Conservation (phyloP, 2,888 invertebrate genomes). For the Pyrgus malvae region DNA sequence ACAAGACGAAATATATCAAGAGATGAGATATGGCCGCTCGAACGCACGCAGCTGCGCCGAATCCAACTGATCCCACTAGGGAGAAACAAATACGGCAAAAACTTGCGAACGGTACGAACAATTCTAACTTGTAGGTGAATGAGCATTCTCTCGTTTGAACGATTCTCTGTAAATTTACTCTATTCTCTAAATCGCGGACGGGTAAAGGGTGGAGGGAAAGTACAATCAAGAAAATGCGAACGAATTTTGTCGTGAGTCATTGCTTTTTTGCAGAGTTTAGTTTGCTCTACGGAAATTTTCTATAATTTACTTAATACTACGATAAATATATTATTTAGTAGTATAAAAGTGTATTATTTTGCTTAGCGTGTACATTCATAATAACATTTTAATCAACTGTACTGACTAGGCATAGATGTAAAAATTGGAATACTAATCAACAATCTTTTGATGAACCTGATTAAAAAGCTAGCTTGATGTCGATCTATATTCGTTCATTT, state of each 20-base stretch:
- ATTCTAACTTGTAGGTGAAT: constrained; percentile 60
- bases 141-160: constrained; percentile 53
- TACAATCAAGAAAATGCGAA: constrained; percentile 37
- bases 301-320: neutral
- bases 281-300: neutral
- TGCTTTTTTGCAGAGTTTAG: neutral
- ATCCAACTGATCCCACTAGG: constrained; percentile 56
- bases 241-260: constrained; percentile 5
- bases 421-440: neutral
- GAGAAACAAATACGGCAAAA: constrained; percentile 66
- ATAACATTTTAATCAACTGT: no score
- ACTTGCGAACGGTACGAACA: constrained; percentile 63
- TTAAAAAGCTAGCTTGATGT: neutral
- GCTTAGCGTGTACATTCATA: no score
- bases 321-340: no score
- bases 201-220: constrained; percentile 34
- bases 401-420: no score
- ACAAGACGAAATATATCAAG: constrained; percentile 36
- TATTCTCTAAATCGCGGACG: constrained; percentile 34
- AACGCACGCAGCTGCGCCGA: constrained; percentile 65
- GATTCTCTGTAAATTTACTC: constrained; percentile 45
- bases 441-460: neutral
- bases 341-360: no score
- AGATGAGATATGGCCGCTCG: constrained; percentile 55
- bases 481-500: neutral